Base-by-base conservation (phyloP, 2,797 vertebrate species). In the Syncerus caffer region DNA sequence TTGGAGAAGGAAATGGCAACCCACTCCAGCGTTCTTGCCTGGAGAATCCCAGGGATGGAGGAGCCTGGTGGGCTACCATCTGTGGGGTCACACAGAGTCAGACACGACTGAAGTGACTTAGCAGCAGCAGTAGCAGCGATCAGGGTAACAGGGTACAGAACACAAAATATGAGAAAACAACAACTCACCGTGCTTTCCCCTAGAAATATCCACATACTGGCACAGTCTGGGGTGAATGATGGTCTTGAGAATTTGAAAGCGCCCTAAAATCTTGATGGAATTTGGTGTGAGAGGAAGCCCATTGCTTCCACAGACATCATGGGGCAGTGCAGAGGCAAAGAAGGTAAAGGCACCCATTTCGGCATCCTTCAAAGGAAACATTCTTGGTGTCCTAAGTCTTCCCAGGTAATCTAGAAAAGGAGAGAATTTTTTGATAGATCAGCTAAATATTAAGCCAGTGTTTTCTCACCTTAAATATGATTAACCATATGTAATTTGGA, bases 251-350 rank as follows among this genome's bases (percentile, higher is more conserved):
- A 99, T 99, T 98, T 99, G 99, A 99, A 99, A 99, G 88, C 99
- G 99, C 31, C 99, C 99, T 96, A 99, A 99, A 98, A 99, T 99
- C 99, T 99, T 99, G 98, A 99, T 99, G 97, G 99, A 99, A 98
- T 99, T 99, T 76, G 99, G 99, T 57, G 99, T 99, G 55, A 99
- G 99, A 86, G 99, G 99, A 89, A 99, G 99, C 0, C 99, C 99
- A 11, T 99, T 99, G 98, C 99, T 99, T 90, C 99, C 99, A 97
- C 99, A 99, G 84, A 99, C 99, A 97, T 99, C 99, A 95, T 99
- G 99, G 2, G 99, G 99, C n/a, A 99, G 99, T 96, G 99, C 99
- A 0, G 99, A 99, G 38, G 99, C 99, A 79, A 99, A 99, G 98
- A 99, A 99, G 19, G 99, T 99, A 98, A 99, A 99, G 14, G 99